These are phyloP conservation scores for Drosophila sordidapex DNA, from an alignment of 2,888 invertebrate genomes.

Conservation along the genomic window DNA sequence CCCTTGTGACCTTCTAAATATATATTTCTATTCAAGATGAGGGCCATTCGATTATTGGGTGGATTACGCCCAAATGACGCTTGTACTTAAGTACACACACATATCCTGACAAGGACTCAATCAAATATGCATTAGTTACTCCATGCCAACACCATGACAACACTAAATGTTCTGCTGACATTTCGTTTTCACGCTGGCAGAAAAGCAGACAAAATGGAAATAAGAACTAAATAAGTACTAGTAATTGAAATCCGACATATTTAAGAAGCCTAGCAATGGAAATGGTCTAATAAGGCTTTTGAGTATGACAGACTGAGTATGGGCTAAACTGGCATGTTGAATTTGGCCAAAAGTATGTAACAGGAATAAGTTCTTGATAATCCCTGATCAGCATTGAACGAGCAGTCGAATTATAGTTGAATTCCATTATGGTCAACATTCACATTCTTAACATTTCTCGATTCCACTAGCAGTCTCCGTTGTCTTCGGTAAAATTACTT, in stretches of 20 bases:
- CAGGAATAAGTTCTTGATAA: too few species aligned
- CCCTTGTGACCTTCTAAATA: constrained; percentile 29
- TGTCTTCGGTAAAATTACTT: too few species aligned
- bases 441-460: too few species aligned
- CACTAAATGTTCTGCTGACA: constrained; percentile 55
- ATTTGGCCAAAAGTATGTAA: neutral
- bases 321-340: neutral
- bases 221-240: constrained; percentile 13
- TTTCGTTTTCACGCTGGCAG: constrained; percentile 36
- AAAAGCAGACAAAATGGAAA: constrained; percentile 15
- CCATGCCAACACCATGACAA: constrained; percentile 35
- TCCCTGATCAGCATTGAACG: neutral
- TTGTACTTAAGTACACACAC: constrained; percentile 12
- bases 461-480: too few species aligned
- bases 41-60: constrained; percentile 13
- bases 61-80: constrained; percentile 32
- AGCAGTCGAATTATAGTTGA: neutral
- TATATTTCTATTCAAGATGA: constrained; percentile 28
- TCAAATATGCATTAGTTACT: constrained; percentile 55
- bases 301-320: constrained; percentile 3
- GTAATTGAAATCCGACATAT: constrained; percentile 19
- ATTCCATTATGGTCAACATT: too few species aligned
- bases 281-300: constrained; percentile 57
- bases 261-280: constrained; percentile 8
- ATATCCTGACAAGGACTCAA: constrained; percentile 16